phyloP scores from a whole-genome alignment of 2,113 vertebrate genomes.

The Emydocephalus ijimae region DNA sequence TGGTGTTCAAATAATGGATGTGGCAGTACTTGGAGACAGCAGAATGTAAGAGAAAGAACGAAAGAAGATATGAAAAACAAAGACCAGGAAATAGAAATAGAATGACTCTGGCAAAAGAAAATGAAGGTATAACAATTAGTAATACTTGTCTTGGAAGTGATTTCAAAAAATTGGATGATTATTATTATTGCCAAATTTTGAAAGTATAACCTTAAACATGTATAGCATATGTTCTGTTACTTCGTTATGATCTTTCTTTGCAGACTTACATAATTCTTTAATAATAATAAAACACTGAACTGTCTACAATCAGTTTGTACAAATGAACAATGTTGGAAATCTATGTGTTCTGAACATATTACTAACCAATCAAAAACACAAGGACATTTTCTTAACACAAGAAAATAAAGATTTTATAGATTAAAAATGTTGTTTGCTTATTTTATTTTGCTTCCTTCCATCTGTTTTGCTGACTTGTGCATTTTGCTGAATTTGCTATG shows the following conservation, averaged over 20 bases:
- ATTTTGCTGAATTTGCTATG: background rate
- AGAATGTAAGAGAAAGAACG: no score
- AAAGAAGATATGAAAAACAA: no score
- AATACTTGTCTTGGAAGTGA: background rate
- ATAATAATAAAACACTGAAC: background rate
- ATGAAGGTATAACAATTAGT: background rate
- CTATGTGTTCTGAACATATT: background rate
- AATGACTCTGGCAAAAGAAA: background rate
- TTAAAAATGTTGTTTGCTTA: slow-evolving; percentile 13
- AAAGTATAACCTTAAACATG: background rate
- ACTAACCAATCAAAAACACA: slow-evolving; percentile 10
- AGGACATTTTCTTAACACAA: background rate
- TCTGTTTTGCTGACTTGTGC: background rate
- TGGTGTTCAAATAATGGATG: no score
- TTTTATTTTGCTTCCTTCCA: slow-evolving; percentile 23
- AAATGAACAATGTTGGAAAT: background rate
- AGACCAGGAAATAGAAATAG: no score
- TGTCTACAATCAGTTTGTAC: background rate
- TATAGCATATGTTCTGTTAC: background rate
- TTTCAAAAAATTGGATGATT: background rate
- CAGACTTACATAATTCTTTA: background rate
- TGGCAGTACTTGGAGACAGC: no score
- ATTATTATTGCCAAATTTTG: background rate
- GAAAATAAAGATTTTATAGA: background rate
- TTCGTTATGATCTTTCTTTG: background rate